Base-by-base conservation (phyloP, 2,888 invertebrate genomes). In the Mesochorus sp. region DNA sequence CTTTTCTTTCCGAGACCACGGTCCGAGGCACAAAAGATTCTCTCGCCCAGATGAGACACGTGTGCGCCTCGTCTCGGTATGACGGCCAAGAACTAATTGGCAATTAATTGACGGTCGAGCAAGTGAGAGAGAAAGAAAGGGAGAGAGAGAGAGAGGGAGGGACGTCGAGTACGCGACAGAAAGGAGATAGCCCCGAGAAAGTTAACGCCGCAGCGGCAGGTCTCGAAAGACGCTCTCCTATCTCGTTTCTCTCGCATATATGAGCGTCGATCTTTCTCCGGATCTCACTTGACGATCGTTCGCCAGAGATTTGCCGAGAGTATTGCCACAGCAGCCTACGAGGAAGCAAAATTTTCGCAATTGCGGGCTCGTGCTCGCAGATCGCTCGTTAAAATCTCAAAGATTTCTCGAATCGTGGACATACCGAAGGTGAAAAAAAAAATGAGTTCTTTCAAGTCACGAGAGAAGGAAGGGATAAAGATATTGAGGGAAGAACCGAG, bases 111-210 rank as follows among this genome's bases (percentile, higher is more conserved):
- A 80, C 75, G 77, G 66, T 24, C 17, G 8, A 34, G 24, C 31
- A 51, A 39, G 21, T 39, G 37, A 57, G 47, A 44, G 31, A 21
- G 47, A 14, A 19, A 49, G 53, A 49, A 59, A 44, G 64, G 39
- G 39, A 57, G 17, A 44, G 62, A n/a, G 39, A 31, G 28, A 14
- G 26, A 53, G 28, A 34, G 14, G 14, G 53, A n/a, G 17, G 39
- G 53, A 51, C 53, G 31, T 39, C 55, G 49, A 17, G 49, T 21
- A 34, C 19, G 57, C 62, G 66, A 75, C 62, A 71, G 26, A 53
- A 77, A 76, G 76, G 79, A 77, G 61, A 24, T 19, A 39, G 39
- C 51, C 64, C 70, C 81, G 84, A 73, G 83, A 85, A 85, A 85
- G 84, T 85, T 80, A 73, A 74, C 78, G 77, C 70, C 72, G 64